A percentile compares a stretch with the other conserved stretches of the same genome.
Evolutionary conservation across 2,113 vertebrate species (phyloP).

Genomic region (Vidua chalybeata): DNA sequence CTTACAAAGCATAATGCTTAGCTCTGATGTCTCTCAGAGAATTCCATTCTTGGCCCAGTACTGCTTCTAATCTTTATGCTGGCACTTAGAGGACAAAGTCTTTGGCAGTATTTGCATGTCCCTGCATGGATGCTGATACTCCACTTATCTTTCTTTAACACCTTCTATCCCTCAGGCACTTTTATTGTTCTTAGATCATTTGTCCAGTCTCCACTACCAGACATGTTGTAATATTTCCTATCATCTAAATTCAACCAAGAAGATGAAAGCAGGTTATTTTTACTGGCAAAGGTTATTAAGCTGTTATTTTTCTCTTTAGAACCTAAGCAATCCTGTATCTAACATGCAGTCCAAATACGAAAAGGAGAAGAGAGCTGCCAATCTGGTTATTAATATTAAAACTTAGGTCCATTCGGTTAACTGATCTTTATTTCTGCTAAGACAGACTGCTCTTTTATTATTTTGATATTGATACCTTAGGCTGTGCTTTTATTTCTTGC

Average conservation of each 20-base stretch:
- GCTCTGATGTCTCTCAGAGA: not conserved
- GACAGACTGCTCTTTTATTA: not conserved
- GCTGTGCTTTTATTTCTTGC: not conserved
- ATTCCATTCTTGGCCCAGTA: not conserved
- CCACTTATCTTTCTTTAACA: slow-evolving; percentile 25
- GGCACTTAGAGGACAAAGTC: not conserved
- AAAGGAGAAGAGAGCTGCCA: not conserved
- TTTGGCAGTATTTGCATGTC: not conserved
- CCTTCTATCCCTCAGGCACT: not conserved
- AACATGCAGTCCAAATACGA: not conserved
- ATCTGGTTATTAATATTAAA: not conserved
- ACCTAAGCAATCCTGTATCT: not conserved
- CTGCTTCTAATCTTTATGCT: not conserved
- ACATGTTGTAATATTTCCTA: not conserved
- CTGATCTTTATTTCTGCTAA: not conserved
- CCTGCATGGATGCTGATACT: not conserved
- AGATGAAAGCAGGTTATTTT: not conserved
- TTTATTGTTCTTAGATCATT: not conserved
- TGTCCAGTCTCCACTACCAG: not conserved
- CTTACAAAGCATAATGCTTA: not conserved
- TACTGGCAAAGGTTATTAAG: not conserved
- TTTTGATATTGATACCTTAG: not conserved
- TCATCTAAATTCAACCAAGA: not conserved
- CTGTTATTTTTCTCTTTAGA: not conserved
- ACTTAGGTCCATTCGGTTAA: not conserved